Percentiles rank a stretch among this genome's conserved stretches.
phyloP scores from a whole-genome alignment of 2,888 invertebrate genomes.

The Hirtodrosophila trivittata region DNA sequence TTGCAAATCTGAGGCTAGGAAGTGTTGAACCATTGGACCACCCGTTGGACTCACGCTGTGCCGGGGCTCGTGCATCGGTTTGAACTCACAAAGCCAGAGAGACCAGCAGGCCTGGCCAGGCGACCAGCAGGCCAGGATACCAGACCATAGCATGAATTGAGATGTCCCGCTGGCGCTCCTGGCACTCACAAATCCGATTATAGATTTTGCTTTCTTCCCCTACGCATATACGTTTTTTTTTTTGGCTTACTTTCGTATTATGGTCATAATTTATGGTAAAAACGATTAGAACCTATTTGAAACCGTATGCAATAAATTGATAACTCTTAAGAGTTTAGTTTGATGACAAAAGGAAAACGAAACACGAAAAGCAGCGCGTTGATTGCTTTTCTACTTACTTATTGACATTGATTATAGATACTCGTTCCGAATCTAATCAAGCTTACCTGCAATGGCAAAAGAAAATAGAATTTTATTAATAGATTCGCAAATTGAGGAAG shows the following conservation, averaged over 20 bases:
- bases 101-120: constrained; percentile 11
- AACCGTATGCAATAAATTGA: constrained; percentile 35
- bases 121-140: neutral
- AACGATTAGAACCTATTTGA: constrained; percentile 55
- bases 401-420: constrained; percentile 8
- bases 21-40: constrained; percentile 68
- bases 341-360: neutral
- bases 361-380: no score
- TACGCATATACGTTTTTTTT: neutral
- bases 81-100: constrained; percentile 11
- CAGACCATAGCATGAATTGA: constrained; percentile 43
- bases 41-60: constrained; percentile 71
- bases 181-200: constrained; percentile 69
- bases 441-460: constrained; percentile 10
- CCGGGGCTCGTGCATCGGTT: constrained; percentile 59
- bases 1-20: constrained; percentile 56
- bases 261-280: constrained; percentile 65
- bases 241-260: constrained; percentile 48
- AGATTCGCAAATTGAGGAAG: constrained; percentile 2
- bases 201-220: constrained; percentile 43
- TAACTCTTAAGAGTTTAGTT: constrained; percentile 17
- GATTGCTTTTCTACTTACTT: constrained; percentile 7
- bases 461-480: neutral
- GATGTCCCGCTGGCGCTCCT: constrained; percentile 72
- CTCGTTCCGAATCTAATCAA: constrained; percentile 35